Base-by-base conservation (phyloP, 2,888 invertebrate species). In the Pachymerium ferrugineum region DNA sequence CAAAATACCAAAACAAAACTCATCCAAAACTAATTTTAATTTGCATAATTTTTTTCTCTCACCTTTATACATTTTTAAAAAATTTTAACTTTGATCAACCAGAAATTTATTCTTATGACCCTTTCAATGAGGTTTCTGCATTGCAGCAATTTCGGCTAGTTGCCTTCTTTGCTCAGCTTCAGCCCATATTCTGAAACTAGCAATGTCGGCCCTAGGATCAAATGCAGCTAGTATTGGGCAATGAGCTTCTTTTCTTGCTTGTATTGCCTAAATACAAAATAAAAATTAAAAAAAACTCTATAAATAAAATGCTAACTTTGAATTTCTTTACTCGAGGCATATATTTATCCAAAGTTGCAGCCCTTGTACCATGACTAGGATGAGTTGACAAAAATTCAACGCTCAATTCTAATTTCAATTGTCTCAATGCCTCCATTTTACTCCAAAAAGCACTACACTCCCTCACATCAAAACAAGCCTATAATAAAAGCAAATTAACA, bases 371-470 rank as follows among this genome's bases (percentile, higher is more conserved):
- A 78, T 84, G 83, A 75, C 82, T 80, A 3, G 87, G 87, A 80
- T 88, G 87, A 5, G 87, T 86, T 0, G 86, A 86, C 67, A 86
- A 78, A 82, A 84, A 85, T 75, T 86, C 84, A 6, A 85, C 78
- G 1, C 80, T 72, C 3, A 75, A 69, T 6, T 74, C 38, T 5
- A 77, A 75, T 10, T 78, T 72, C 0, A 77, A 76, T 71, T 14
- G 12, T 8, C 22, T 14, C 10, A 62, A 14, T 5, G 62, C 38
- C 8, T 38, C 31, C 73, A 73, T 73, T 30, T 73, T 73, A 10
- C 12, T 80, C 88, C 87, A 88, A 76, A 88, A 85, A 1, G 83
- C 84, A 76, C 84, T 83, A 35, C 85, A 85, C 79, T 87, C 85
- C 73, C 88, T 80, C 0, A 86, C 83, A 80, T 88, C 88, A 42